Evolutionary conservation across 2,888 invertebrate genomes (phyloP).

Genomic region (Trichogramma evanescens): DNA sequence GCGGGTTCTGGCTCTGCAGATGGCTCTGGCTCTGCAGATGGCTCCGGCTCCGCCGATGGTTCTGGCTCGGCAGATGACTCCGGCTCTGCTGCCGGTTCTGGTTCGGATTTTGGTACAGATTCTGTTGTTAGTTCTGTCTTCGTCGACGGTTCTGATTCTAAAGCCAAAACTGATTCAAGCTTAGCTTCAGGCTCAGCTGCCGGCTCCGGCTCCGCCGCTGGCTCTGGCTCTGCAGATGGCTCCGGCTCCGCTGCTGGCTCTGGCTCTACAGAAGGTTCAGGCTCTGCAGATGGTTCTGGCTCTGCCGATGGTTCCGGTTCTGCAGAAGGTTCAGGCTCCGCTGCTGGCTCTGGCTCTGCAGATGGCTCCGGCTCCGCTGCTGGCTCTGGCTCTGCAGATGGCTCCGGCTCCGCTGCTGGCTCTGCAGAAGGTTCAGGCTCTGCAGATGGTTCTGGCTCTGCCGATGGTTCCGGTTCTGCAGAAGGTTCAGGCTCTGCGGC

Average conservation of each 20-base stretch:
- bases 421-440: no score
- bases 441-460: slow-evolving; percentile 22
- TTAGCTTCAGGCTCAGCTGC: slow-evolving; percentile 22
- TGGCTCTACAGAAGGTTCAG: no score
- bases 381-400: slow-evolving; percentile 24
- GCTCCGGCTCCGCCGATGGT: slow-evolving; percentile 20
- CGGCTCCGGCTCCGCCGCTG: slow-evolving; percentile 24
- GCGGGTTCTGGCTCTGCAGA: slow-evolving; percentile 22
- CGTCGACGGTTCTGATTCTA: slow-evolving; percentile 30
- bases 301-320: slow-evolving; percentile 29
- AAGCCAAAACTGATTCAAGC: slow-evolving; percentile 24
- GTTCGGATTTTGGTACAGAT: slow-evolving; percentile 29
- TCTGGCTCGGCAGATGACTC: slow-evolving; percentile 26
- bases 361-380: slow-evolving; percentile 28
- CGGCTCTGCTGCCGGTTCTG: slow-evolving; percentile 29
- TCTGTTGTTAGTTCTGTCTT: slow-evolving; percentile 25
- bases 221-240: slow-evolving; percentile 33
- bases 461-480: slow-evolving; percentile 23
- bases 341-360: slow-evolving; percentile 25
- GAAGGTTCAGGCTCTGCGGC: slow-evolving; percentile 24
- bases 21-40: slow-evolving; percentile 31
- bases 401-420: slow-evolving; percentile 32
- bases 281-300: not conserved
- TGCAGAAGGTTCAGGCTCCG: slow-evolving; percentile 29
- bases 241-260: slow-evolving; percentile 31